Percentiles rank a stretch among this genome's conserved stretches.
Conservation (phyloP, 2,113 vertebrate genomes). For the Festucalex cinctus region DNA sequence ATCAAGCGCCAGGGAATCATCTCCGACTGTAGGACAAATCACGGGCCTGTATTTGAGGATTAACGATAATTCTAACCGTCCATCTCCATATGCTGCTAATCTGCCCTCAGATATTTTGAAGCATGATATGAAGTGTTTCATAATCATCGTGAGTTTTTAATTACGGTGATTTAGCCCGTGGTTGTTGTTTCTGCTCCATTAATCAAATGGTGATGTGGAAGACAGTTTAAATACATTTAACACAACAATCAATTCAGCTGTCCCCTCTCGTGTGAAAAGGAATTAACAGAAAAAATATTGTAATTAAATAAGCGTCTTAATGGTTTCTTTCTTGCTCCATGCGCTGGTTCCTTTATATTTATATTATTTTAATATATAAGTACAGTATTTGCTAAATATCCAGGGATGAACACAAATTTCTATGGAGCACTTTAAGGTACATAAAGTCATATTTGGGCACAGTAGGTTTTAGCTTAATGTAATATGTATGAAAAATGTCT, state of each 20-base stretch:
- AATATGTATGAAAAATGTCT: background rate
- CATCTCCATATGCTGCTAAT: constrained; percentile 34
- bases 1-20: constrained; percentile 42
- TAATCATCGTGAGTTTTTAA: background rate
- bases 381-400: no score
- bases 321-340: no score
- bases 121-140: constrained; percentile 13
- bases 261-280: background rate
- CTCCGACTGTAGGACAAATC: constrained; percentile 37
- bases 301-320: background rate
- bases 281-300: background rate
- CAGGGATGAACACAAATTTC: background rate
- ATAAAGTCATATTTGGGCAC: no score
- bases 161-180: background rate
- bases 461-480: background rate
- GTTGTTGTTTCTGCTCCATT: background rate
- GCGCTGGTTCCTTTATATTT: no score
- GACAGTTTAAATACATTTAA: background rate
- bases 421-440: background rate
- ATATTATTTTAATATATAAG: no score
- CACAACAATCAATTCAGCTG: background rate
- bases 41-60: constrained; percentile 46
- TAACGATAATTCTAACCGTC: constrained; percentile 32
- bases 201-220: background rate
- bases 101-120: constrained; percentile 30